A percentile compares a stretch with the other conserved stretches of the same genome.
Conservation (phyloP, 2,888 invertebrate species). For the Cephalotes varians region DNA sequence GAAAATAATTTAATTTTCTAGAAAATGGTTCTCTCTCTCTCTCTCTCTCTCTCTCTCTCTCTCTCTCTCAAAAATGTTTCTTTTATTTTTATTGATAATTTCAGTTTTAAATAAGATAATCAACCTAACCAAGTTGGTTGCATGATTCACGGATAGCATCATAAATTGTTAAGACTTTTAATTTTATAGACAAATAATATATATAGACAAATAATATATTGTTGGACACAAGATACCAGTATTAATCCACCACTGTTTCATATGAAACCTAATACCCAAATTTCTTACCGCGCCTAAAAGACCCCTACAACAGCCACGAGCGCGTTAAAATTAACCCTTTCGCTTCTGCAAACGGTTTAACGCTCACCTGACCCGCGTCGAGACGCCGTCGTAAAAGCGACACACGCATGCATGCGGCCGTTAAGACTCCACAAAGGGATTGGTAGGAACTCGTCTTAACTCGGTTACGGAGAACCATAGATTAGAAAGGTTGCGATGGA, state of each 20-base stretch:
- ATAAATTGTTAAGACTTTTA: background rate
- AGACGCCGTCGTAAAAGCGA: constrained; percentile 15
- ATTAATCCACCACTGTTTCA: background rate
- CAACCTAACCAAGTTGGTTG: background rate
- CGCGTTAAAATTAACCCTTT: constrained; percentile 65
- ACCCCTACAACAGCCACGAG: constrained; percentile 49
- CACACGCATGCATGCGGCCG: constrained; percentile 5
- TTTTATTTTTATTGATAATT: background rate
- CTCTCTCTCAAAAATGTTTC: too few species aligned
- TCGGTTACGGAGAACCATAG: background rate
- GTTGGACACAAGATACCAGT: background rate
- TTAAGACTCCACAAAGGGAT: constrained; percentile 42
- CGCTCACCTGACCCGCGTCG: constrained; percentile 58
- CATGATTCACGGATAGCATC: background rate
- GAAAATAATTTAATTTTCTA: background rate
- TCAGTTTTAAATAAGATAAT: background rate
- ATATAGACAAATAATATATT: background rate
- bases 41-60: background rate
- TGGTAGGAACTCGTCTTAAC: background rate
- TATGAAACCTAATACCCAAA: background rate
- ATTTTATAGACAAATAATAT: background rate
- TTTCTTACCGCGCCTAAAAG: constrained; percentile 3
- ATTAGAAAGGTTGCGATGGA: constrained; percentile 14
- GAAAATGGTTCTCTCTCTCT: background rate
- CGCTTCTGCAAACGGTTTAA: constrained; percentile 29